phyloP scores from a whole-genome alignment of 2,113 vertebrate species.

The Centropus unirufus region DNA sequence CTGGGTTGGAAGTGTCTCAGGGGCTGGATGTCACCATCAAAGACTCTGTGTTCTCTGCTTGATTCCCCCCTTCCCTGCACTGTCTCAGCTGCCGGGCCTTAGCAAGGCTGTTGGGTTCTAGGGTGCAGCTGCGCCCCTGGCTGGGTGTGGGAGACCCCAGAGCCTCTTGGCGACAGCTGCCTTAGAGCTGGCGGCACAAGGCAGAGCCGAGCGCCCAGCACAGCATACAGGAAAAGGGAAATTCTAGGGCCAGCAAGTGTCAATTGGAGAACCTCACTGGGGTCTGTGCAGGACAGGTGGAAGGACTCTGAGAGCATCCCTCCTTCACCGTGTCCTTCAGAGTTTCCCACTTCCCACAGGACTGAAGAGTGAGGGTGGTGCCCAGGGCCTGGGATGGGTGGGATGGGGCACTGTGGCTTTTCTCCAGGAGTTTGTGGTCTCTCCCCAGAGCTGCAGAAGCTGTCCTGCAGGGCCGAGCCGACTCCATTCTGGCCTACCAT shows the following conservation, averaged over 20 bases:
- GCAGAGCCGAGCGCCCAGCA: neutral
- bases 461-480: slow-evolving; percentile 91
- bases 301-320: neutral
- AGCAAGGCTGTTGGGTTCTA: neutral
- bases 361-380: neutral
- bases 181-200: neutral
- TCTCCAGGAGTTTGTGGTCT: slow-evolving; percentile 5
- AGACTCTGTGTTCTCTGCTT: neutral
- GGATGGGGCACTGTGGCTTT: neutral
- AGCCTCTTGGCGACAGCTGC: neutral
- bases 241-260: neutral
- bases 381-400: neutral
- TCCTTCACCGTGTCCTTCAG: neutral
- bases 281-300: neutral
- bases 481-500: slow-evolving; percentile 94
- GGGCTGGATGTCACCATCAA: neutral
- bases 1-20: fast-evolving
- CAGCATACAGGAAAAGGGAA: neutral
- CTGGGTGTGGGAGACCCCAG: neutral
- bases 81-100: neutral
- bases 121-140: neutral
- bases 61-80: neutral
- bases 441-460: slow-evolving; percentile 91
- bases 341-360: neutral
- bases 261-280: neutral